phyloP scores from a whole-genome alignment of 2,797 vertebrate species.

The Falco rusticolus region DNA sequence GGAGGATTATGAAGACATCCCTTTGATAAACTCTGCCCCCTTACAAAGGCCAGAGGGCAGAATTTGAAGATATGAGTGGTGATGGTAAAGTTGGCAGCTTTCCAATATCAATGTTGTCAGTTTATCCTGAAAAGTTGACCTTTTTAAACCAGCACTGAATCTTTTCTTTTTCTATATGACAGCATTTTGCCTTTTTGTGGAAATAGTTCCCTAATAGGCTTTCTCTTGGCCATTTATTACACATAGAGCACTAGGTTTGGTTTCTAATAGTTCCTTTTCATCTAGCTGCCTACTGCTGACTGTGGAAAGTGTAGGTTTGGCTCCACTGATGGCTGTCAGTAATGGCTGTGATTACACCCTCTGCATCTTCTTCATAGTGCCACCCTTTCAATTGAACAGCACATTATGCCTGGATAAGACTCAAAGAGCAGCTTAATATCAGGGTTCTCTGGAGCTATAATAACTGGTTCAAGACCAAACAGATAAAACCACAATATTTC shows the following conservation, averaged over 20 bases:
- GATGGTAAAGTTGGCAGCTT: slow-evolving; percentile 14
- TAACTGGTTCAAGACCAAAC: slow-evolving; percentile 75
- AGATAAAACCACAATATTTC: slow-evolving; percentile 74
- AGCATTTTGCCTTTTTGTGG: slow-evolving; percentile 44
- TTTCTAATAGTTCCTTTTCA: slow-evolving; percentile 78
- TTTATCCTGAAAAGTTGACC: slow-evolving; percentile 51
- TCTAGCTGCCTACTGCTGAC: slow-evolving; percentile 73
- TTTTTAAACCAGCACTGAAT: slow-evolving; percentile 12
- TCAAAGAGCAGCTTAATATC: slow-evolving; percentile 80
- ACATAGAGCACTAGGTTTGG: slow-evolving; percentile 70
- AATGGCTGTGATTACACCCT: slow-evolving; percentile 85
- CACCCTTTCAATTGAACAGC: slow-evolving; percentile 77
- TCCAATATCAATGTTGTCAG: not conserved
- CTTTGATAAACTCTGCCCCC: not conserved
- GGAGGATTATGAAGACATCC: not conserved
- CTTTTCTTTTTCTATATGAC: slow-evolving; percentile 40
- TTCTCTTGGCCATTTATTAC: slow-evolving; percentile 64
- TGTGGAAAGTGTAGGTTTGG: slow-evolving; percentile 80
- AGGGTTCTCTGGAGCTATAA: slow-evolving; percentile 78
- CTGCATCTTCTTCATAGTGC: slow-evolving; percentile 76
- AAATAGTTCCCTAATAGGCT: slow-evolving; percentile 67
- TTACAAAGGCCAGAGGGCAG: not conserved
- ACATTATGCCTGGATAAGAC: slow-evolving; percentile 79
- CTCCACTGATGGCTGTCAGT: slow-evolving; percentile 75
- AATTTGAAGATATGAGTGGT: not conserved